phyloP scores from a whole-genome alignment of 2,888 invertebrate genomes.

The Stratiomys singularior region DNA sequence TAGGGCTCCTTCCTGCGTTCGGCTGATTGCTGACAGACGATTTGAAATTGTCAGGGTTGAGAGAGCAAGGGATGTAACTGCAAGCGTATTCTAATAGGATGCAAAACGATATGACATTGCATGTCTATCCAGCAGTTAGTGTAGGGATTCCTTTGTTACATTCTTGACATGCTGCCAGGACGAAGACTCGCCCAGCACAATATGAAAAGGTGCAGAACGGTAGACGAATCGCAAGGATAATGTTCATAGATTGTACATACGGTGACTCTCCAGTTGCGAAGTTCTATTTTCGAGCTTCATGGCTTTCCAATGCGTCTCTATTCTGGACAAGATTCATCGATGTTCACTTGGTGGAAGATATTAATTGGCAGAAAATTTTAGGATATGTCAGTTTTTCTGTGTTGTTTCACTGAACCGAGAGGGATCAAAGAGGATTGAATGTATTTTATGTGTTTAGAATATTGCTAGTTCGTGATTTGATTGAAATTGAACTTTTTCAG shows the following conservation, averaged over 20 bases:
- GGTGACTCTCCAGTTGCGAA: too few species aligned
- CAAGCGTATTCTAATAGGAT: neutral
- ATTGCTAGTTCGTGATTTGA: too few species aligned
- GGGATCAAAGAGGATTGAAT: conserved; percentile 4
- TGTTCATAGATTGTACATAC: neutral
- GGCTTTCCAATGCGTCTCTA: neutral
- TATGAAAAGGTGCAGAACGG: neutral
- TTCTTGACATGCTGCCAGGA: neutral
- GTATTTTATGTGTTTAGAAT: too few species aligned
- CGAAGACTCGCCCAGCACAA: neutral
- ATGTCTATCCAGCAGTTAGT: neutral
- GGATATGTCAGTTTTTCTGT: neutral
- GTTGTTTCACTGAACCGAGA: neutral
- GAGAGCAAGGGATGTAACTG: neutral
- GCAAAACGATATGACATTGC: conserved; percentile 2
- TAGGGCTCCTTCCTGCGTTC: neutral
- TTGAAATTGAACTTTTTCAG: too few species aligned
- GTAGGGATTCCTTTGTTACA: conserved; percentile 2
- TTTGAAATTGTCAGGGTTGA: neutral
- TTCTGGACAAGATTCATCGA: conserved; percentile 22
- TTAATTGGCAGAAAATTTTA: conserved; percentile 48
- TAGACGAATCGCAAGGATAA: neutral
- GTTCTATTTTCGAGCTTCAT: neutral
- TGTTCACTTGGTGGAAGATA: conserved; percentile 49
- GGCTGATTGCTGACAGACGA: neutral